Percentiles rank a stretch among this genome's conserved stretches.
Conservation (phyloP, 2,888 invertebrate species). For the Hirtodrosophila alboralis region DNA sequence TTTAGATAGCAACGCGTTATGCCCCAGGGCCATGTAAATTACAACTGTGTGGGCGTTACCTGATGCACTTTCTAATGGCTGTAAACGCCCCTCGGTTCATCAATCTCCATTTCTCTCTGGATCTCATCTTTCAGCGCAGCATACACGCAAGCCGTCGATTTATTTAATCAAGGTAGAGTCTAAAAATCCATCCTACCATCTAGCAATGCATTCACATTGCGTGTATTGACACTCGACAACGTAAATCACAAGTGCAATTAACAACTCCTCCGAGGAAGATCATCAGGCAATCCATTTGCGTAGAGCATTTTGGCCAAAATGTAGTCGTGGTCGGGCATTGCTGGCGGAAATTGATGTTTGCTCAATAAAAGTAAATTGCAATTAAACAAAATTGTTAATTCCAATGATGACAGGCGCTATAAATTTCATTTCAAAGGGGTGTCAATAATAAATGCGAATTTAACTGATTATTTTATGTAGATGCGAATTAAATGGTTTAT, state of each 20-base stretch:
- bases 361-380: slow-evolving; percentile 80
- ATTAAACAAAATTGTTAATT: slow-evolving; percentile 78
- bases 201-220: slow-evolving; percentile 54
- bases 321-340: slow-evolving; percentile 13
- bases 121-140: slow-evolving; percentile 21
- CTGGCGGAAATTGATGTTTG: slow-evolving; percentile 76
- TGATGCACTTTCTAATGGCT: slow-evolving; percentile 63
- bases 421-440: slow-evolving; percentile 52
- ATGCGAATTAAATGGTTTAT: slow-evolving; percentile 6
- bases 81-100: slow-evolving; percentile 50
- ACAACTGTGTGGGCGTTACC: slow-evolving; percentile 56
- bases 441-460: slow-evolving; percentile 27
- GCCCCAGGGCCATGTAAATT: slow-evolving; percentile 17
- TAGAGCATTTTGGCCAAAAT: slow-evolving; percentile 27
- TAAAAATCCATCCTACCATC: slow-evolving; percentile 12
- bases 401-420: slow-evolving; percentile 74
- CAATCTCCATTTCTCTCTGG: slow-evolving; percentile 43
- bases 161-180: slow-evolving; percentile 58
- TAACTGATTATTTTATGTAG: slow-evolving; percentile 19
- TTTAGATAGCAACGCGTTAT: slow-evolving; percentile 57
- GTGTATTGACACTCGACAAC: slow-evolving; percentile 74
- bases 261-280: slow-evolving; percentile 59
- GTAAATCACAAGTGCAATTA: slow-evolving; percentile 80
- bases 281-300: slow-evolving; percentile 44
- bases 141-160: slow-evolving; percentile 58